phyloP scores from a whole-genome alignment of 2,113 vertebrate genomes.

The Lamprologus callipterus region DNA sequence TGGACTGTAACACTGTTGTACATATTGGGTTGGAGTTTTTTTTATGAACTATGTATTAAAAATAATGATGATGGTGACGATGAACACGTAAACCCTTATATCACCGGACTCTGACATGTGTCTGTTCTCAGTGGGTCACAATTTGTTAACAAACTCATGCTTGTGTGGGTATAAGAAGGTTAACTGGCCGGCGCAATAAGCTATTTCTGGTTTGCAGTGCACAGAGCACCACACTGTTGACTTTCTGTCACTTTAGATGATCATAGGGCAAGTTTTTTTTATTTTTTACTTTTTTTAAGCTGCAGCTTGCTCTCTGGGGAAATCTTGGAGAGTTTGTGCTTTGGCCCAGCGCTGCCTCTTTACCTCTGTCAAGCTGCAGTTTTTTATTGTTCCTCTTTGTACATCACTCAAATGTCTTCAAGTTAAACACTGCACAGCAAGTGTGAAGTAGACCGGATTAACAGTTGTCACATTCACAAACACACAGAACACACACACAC shows the following conservation, averaged over 20 bases:
- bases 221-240: not conserved
- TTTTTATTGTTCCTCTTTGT: not conserved
- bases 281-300: not conserved
- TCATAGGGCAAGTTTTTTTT: not conserved
- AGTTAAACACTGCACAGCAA: not conserved
- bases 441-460: not conserved
- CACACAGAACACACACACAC: not conserved
- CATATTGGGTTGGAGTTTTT: accelerated
- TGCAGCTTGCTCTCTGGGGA: not conserved
- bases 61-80: not conserved
- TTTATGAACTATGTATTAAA: not conserved
- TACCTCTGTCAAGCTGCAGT: not conserved
- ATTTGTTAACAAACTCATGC: not conserved
- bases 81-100: not conserved
- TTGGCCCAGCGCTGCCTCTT: not conserved
- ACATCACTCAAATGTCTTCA: not conserved
- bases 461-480: not conserved
- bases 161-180: not conserved
- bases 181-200: not conserved
- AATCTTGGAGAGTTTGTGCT: not conserved
- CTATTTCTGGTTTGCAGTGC: not conserved
- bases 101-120: not conserved
- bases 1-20: not conserved
- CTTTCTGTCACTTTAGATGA: not conserved
- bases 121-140: not conserved